phyloP scores from a whole-genome alignment of 2,888 invertebrate species.

The Euproctis similis region DNA sequence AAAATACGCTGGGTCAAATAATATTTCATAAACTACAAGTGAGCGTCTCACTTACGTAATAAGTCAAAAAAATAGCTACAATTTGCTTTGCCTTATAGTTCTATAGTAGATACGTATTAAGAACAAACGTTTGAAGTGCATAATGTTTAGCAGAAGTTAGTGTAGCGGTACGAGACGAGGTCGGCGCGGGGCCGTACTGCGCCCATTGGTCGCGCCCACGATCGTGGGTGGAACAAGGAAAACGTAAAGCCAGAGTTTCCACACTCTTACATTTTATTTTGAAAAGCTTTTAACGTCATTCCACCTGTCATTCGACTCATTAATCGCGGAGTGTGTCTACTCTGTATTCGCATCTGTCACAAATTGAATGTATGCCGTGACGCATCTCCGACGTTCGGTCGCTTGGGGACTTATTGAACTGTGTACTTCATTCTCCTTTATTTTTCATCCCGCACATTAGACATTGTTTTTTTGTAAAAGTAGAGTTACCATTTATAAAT shows the following conservation, averaged over 20 bases:
- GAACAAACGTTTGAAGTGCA: too few species aligned
- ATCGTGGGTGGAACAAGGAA: constrained; percentile 59
- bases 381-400: constrained; percentile 40
- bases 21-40: too few species aligned
- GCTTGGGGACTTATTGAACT: constrained; percentile 34
- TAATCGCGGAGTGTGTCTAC: constrained; percentile 33
- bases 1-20: too few species aligned
- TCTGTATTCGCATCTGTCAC: constrained; percentile 36
- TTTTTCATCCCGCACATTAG: too few species aligned
- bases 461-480: too few species aligned
- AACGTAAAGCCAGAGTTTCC: constrained; percentile 55
- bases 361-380: constrained; percentile 31
- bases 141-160: too few species aligned
- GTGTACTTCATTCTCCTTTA: not conserved
- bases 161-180: constrained; percentile 32
- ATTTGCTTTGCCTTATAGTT: too few species aligned
- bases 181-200: constrained; percentile 38
- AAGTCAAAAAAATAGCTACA: too few species aligned
- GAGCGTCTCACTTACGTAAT: too few species aligned
- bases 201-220: constrained; percentile 69
- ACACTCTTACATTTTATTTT: constrained; percentile 44
- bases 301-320: constrained; percentile 50
- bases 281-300: constrained; percentile 69
- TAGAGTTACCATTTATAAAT: too few species aligned
- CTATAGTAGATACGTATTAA: too few species aligned